Conservation (phyloP, 23 tunicate genomes). For the Aplidium turbinatum region DNA sequence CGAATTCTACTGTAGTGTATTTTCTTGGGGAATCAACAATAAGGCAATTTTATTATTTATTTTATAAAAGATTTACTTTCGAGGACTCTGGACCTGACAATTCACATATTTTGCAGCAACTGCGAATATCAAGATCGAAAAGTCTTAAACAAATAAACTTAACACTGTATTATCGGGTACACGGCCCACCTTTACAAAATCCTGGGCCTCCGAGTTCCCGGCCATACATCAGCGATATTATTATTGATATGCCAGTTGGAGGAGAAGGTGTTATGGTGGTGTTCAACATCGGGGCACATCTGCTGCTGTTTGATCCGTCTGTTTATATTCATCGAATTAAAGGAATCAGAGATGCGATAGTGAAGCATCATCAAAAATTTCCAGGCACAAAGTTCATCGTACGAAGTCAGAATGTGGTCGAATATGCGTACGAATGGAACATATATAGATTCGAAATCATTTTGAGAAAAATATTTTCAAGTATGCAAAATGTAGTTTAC, state of each 20-base stretch:
- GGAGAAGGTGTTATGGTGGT: constrained; percentile 17
- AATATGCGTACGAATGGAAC: constrained; percentile 25
- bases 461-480: constrained; percentile 3
- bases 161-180: constrained; percentile 48
- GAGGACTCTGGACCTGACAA: constrained; percentile 28
- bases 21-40: constrained; percentile 70
- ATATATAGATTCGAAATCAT: constrained; percentile 22
- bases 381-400: constrained; percentile 20
- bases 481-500: constrained; percentile 2
- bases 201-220: constrained; percentile 54
- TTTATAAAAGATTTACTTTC: neutral
- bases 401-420: constrained; percentile 1
- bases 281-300: constrained; percentile 41
- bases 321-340: constrained; percentile 27
- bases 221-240: constrained; percentile 51
- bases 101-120: constrained; percentile 30
- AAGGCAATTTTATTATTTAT: constrained; percentile 42
- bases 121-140: neutral
- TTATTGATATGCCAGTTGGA: constrained; percentile 15
- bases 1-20: too few species aligned
- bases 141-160: too few species aligned
- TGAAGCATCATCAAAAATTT: constrained; percentile 5
- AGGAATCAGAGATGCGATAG: constrained; percentile 28
- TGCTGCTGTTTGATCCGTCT: constrained; percentile 24
- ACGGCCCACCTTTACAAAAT: constrained; percentile 49